A percentile compares a stretch with the other conserved stretches of the same genome.
Conservation (phyloP, 2,797 vertebrate species). For the Sebastes reedi region DNA sequence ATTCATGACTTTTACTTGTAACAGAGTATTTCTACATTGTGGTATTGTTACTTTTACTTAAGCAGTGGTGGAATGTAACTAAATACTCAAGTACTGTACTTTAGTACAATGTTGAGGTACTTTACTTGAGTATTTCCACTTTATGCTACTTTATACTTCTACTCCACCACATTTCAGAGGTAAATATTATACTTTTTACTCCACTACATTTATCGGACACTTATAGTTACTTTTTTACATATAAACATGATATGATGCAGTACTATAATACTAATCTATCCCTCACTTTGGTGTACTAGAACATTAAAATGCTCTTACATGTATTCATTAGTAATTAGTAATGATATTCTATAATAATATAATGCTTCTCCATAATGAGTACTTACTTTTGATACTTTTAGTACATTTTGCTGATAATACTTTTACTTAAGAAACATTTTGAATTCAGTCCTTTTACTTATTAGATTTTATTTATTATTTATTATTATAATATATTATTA, state of each 20-base stretch:
- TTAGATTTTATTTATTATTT: too few species aligned
- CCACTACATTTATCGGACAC: not conserved
- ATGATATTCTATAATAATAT: not conserved
- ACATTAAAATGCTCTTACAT: not conserved
- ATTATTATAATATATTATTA: too few species aligned
- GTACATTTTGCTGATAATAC: too few species aligned
- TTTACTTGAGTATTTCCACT: not conserved
- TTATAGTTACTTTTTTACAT: not conserved
- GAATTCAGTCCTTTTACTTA: not conserved
- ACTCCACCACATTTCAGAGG: not conserved
- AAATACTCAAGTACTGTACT: not conserved
- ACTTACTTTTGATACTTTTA: not conserved
- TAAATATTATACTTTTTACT: not conserved
- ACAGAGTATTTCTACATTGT: too few species aligned
- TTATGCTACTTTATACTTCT: not conserved
- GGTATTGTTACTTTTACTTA: too few species aligned
- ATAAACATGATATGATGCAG: not conserved
- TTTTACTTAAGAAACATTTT: not conserved
- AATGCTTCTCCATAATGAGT: not conserved
- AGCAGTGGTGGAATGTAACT: too few species aligned
- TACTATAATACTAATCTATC: not conserved
- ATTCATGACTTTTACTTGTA: too few species aligned
- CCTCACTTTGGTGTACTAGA: not conserved
- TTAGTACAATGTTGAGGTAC: not conserved
- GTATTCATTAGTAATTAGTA: not conserved